Base-by-base conservation (phyloP, 2,888 invertebrate species). In the Cheilosia scutellata region DNA sequence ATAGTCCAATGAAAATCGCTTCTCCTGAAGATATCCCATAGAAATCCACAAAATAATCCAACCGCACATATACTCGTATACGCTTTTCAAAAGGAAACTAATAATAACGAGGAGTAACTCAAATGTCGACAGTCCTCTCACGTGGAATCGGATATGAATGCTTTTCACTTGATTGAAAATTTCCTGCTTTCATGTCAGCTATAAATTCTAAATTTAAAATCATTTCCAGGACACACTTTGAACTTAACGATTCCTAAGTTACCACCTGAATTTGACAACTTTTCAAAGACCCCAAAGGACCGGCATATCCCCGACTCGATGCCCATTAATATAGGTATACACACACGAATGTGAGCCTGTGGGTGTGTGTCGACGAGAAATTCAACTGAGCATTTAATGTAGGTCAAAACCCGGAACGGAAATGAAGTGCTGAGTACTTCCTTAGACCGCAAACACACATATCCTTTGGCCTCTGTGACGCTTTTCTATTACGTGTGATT, bases 351-450 rank as follows among this genome's bases (percentile, higher is more conserved):
- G 51, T 37, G 20, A 9, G 42, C n/a, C 7, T 51, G 2, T 53
- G 27, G 58, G 31, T 72, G 20, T 37, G 2, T 51, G 13, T 70
- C 44, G 27, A 58, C 62, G 53, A 62, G 86, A 62, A 87, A 74
- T 82, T 63, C 62, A 87, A 87, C 77, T 77, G 82, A 87, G 86
- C 82, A 77, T 77, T 87, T 87, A 82, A 87, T 87, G 76, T 87
- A 77, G 86, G 86, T 87, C 82, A 82, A 87, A 87, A 82, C 77
- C 87, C 87, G 87, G 87, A 87, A 87, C 80, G 87, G 87, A 87
- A 87, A 87, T 87, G 82, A 87, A 82, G 77, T 87, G 82, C 87
- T 82, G 82, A 87, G 87, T 87, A 82, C 87, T 87, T 87, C 87
- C 87, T 82, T 77, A 77, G 72, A 87, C 87, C 87, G 66, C 86